Percentiles rank a stretch among this genome's conserved stretches.
Evolutionary conservation across 2,888 invertebrate genomes (phyloP).

Genomic region (Cheilosia variabilis): DNA sequence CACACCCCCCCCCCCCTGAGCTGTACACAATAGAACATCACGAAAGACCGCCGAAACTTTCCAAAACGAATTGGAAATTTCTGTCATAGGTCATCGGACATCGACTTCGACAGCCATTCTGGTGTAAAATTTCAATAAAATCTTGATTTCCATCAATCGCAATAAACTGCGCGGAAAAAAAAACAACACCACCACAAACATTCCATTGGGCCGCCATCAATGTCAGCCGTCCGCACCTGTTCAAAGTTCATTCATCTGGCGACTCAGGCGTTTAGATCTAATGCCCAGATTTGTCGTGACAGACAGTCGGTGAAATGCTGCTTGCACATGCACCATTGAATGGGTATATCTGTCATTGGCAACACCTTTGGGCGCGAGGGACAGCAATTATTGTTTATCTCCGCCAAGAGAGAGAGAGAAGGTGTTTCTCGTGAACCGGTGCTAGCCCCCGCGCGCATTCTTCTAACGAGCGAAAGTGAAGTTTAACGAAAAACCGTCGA

Average conservation of each 20-base stretch:
- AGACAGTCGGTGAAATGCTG: constrained; percentile 49
- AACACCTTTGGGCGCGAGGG: constrained; percentile 47
- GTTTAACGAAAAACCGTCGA: constrained; percentile 12
- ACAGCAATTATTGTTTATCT: constrained; percentile 40
- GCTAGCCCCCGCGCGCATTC: constrained; percentile 33
- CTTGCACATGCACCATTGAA: constrained; percentile 43
- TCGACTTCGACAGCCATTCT: background rate
- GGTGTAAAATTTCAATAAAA: constrained; percentile 26
- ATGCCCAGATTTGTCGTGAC: constrained; percentile 41
- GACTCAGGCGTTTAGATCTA: constrained; percentile 44
- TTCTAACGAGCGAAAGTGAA: constrained; percentile 70
- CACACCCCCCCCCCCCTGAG: background rate
- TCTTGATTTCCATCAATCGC: constrained; percentile 31
- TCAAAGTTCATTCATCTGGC: constrained; percentile 48
- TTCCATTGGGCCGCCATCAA: constrained; percentile 20
- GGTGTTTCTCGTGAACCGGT: constrained; percentile 20
- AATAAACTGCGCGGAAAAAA: background rate
- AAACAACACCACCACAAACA: background rate
- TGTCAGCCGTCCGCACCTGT: constrained; percentile 41
- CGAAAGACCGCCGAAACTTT: constrained; percentile 2
- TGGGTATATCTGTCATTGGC: constrained; percentile 44
- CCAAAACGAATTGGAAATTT: constrained; percentile 1
- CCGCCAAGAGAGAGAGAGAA: constrained; percentile 6
- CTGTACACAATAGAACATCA: background rate
- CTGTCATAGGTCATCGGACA: constrained; percentile 32